These are phyloP conservation scores for Andrena chrysosceles DNA, from an alignment of 2,888 invertebrate species.

Conservation along the genomic window DNA sequence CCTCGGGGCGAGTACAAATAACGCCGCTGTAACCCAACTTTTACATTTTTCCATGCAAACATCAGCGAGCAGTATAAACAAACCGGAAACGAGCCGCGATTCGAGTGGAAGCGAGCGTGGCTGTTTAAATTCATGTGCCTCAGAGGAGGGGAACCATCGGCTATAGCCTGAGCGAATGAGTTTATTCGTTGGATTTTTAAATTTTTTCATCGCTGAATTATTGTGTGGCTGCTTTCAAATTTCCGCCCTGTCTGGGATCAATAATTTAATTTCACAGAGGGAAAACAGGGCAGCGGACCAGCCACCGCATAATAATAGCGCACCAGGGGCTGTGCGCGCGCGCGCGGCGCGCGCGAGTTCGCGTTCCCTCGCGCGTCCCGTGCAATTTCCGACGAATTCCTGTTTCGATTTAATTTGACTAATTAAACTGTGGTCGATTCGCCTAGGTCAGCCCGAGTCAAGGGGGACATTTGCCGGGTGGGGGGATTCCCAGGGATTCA, in stretches of 20 bases:
- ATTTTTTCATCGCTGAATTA: not conserved
- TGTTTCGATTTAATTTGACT: conserved; percentile 35
- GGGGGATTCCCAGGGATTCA: not conserved
- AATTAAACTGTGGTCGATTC: conserved; percentile 29
- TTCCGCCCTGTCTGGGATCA: conserved; percentile 20
- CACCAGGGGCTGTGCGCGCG: not conserved
- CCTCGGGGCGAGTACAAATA: too few species aligned
- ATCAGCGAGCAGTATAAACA: too few species aligned
- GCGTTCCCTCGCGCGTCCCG: conserved; percentile 4
- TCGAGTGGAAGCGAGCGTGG: too few species aligned
- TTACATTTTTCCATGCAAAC: too few species aligned
- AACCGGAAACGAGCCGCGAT: too few species aligned
- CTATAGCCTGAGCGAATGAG: too few species aligned
- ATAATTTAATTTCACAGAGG: conserved; percentile 36
- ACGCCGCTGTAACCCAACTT: too few species aligned
- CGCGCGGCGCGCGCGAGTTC: not conserved
- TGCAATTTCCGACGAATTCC: conserved; percentile 40
- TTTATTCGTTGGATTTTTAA: too few species aligned
- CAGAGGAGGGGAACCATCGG: too few species aligned
- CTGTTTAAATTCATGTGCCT: too few species aligned
- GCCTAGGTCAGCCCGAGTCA: not conserved
- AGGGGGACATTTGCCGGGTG: not conserved
- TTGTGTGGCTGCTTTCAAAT: not conserved
- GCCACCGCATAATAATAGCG: conserved; percentile 31
- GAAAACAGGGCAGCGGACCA: conserved; percentile 20